Conservation (phyloP, 2,888 invertebrate species). For the Philereme transversata region DNA sequence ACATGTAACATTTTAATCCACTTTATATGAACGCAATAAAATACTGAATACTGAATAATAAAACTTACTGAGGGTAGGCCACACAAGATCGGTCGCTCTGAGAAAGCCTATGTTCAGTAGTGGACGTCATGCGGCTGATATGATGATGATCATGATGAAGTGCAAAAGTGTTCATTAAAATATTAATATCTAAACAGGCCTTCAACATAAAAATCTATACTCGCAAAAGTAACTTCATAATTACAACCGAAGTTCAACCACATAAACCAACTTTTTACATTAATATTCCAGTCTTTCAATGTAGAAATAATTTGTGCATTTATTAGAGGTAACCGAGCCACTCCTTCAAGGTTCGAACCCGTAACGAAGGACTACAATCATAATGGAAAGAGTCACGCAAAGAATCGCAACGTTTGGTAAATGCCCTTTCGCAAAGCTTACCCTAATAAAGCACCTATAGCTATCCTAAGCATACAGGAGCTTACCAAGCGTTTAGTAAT, state of each 20-base stretch:
- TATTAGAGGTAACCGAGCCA: conserved; percentile 40
- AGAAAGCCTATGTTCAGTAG: no score
- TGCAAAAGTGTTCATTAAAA: not conserved
- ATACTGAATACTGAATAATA: no score
- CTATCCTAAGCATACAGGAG: not conserved
- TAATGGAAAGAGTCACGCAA: conserved; percentile 63
- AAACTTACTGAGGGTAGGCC: no score
- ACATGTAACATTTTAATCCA: no score
- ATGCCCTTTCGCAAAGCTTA: conserved; percentile 34
- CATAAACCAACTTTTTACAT: conserved; percentile 19
- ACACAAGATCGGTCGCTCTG: no score
- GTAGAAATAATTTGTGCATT: conserved; percentile 34
- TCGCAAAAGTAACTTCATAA: not conserved
- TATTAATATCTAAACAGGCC: not conserved
- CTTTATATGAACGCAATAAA: no score
- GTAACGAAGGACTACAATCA: conserved; percentile 58
- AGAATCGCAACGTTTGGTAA: conserved; percentile 42
- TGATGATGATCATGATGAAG: no score
- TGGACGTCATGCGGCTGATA: no score
- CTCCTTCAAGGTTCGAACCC: conserved; percentile 52
- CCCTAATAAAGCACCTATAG: not conserved
- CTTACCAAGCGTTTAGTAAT: no score
- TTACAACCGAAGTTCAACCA: not conserved
- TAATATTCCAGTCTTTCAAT: conserved; percentile 19
- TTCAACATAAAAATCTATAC: not conserved